Percentiles rank a stretch among this genome's conserved stretches.
Evolutionary conservation across 92 coral and sea anemone genomes (phyloP).

Genomic region (Epizoanthus scotinus): DNA sequence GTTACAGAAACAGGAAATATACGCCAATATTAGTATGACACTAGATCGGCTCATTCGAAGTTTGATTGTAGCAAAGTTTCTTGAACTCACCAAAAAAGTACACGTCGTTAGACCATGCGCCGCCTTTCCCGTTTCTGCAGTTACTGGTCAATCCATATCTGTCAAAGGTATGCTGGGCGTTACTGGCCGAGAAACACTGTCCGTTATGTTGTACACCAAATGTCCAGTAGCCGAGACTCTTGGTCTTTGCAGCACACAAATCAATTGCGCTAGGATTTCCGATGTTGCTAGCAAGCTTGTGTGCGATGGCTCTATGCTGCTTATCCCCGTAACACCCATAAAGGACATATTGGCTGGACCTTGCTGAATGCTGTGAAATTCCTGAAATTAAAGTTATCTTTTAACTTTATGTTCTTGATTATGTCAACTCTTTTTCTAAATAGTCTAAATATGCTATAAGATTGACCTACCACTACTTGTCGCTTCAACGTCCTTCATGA

Average conservation of each 20-base stretch:
- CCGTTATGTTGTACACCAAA: slow-evolving; percentile 30
- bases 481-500: slow-evolving; percentile 26
- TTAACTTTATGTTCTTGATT: background rate
- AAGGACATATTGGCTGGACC: slow-evolving; percentile 13
- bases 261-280: slow-evolving; percentile 7
- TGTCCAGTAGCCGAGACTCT: slow-evolving; percentile 12
- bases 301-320: slow-evolving; percentile 22
- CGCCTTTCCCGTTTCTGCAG: slow-evolving; percentile 23
- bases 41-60: no score
- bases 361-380: background rate
- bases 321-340: slow-evolving; percentile 26
- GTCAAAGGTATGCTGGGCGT: slow-evolving; percentile 23
- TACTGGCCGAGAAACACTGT: slow-evolving; percentile 23
- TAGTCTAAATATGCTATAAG: background rate
- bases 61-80: no score
- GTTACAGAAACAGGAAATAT: no score
- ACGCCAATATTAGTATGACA: no score
- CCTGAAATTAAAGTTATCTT: background rate
- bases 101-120: slow-evolving; percentile 28
- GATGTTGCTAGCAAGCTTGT: slow-evolving; percentile 24
- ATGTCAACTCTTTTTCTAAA: background rate
- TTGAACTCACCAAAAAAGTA: slow-evolving; percentile 14
- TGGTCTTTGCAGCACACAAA: slow-evolving; percentile 10
- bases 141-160: slow-evolving; percentile 11
- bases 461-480: slow-evolving; percentile 11